These are phyloP conservation scores for Lacerta bilineata DNA, from an alignment of 2,797 vertebrate species.

Conservation along the genomic window DNA sequence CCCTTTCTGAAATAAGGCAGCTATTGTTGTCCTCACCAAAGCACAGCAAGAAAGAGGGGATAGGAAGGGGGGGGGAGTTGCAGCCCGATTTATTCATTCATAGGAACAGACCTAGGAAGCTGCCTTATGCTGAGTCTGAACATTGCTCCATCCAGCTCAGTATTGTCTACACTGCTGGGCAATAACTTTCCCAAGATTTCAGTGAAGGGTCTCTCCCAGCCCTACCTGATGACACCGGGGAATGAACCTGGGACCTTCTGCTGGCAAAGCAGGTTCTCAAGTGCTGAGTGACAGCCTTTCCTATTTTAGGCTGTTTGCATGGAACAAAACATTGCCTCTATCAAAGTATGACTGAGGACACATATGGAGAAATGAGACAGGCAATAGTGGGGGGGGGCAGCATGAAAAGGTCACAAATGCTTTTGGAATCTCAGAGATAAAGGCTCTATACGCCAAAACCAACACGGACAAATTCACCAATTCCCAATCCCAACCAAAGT, in stretches of 20 bases:
- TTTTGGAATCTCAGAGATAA: neutral
- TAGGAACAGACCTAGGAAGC: too few species aligned
- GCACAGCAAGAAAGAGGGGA: constrained; percentile 31
- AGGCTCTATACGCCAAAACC: neutral
- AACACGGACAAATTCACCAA: too few species aligned
- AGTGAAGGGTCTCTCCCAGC: neutral
- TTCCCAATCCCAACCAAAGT: too few species aligned
- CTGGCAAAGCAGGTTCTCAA: too few species aligned
- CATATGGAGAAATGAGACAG: neutral
- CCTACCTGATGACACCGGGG: neutral
- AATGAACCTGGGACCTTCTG: too few species aligned
- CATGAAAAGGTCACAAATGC: neutral
- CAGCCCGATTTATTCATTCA: neutral
- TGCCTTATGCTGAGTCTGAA: too few species aligned
- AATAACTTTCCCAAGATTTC: neutral
- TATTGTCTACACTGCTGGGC: neutral
- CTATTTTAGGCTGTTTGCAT: neutral
- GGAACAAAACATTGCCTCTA: neutral
- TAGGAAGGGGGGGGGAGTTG: too few species aligned
- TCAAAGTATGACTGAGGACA: neutral
- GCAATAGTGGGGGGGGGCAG: neutral
- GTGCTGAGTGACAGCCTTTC: too few species aligned
- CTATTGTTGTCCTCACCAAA: constrained; percentile 54
- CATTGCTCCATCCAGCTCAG: too few species aligned
- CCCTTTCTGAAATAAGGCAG: constrained; percentile 54